These are phyloP conservation scores for Drosophila parabipectinata DNA, from an alignment of 1,140 invertebrate genomes.

Conservation along the genomic window DNA sequence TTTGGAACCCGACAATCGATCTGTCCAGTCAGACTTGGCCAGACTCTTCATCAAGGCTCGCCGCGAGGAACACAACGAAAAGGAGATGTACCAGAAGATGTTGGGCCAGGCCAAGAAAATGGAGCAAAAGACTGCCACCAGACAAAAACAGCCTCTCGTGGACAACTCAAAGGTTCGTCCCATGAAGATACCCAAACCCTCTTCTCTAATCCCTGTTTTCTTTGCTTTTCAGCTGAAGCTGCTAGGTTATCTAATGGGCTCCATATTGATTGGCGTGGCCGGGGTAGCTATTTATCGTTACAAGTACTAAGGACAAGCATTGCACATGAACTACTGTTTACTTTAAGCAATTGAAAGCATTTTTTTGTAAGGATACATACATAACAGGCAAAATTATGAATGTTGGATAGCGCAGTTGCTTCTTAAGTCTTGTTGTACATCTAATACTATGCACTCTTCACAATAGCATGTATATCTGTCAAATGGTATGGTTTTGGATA, in stretches of 20 bases:
- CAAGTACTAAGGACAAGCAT: slow-evolving; percentile 83
- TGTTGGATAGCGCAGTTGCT: slow-evolving; percentile 58
- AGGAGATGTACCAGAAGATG: slow-evolving; percentile 89
- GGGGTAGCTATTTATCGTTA: slow-evolving; percentile 87
- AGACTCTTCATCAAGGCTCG: slow-evolving; percentile 86
- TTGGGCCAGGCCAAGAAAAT: slow-evolving; percentile 85
- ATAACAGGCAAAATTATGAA: slow-evolving; percentile 66
- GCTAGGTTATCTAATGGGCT: slow-evolving; percentile 86
- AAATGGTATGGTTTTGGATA: slow-evolving; percentile 68
- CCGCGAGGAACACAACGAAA: slow-evolving; percentile 86
- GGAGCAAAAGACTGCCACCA: slow-evolving; percentile 73
- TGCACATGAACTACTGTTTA: slow-evolving; percentile 47
- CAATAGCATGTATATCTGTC: slow-evolving; percentile 46
- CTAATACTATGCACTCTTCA: slow-evolving; percentile 52
- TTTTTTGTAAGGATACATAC: slow-evolving; percentile 46
- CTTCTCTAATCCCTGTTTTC: too few relatives aligned
- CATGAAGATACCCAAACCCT: too few relatives aligned
- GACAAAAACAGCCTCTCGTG: slow-evolving; percentile 66
- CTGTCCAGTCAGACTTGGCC: slow-evolving; percentile 86
- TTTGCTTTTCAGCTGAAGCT: slow-evolving; percentile 82
- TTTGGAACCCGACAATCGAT: slow-evolving; percentile 86
- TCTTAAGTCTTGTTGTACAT: slow-evolving; percentile 55
- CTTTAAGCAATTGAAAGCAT: slow-evolving; percentile 72
- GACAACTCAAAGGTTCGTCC: slow-evolving; percentile 63
- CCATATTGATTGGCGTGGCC: slow-evolving; percentile 86